Percentiles rank a stretch among this genome's conserved stretches.
phyloP scores from a whole-genome alignment of 2,797 vertebrate genomes.

The Cirrhinus mrigala region DNA sequence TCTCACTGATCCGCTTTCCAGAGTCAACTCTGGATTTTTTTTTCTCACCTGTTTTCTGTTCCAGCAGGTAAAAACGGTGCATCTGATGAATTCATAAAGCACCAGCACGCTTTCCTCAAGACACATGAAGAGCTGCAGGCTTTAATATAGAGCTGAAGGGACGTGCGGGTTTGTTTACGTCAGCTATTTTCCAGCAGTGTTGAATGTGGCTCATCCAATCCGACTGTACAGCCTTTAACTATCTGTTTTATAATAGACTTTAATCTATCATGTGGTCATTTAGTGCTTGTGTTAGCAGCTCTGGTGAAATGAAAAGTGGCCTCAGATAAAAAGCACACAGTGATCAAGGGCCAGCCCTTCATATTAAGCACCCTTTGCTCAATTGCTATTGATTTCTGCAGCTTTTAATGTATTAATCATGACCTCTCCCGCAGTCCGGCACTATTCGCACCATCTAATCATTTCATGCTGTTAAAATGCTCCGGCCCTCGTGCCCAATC shows the following conservation, averaged over 20 bases:
- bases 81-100: neutral
- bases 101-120: neutral
- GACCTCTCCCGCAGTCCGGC: neutral
- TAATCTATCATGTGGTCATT: slow-evolving; percentile 19
- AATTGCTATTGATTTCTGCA: neutral
- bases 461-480: slow-evolving; percentile 6
- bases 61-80: neutral
- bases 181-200: neutral
- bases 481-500: slow-evolving; percentile 63
- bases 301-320: neutral
- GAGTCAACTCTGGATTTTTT: too few relatives aligned
- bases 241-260: slow-evolving; percentile 11
- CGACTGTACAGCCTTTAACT: neutral
- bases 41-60: neutral
- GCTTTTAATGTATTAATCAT: slow-evolving; percentile 17
- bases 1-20: neutral
- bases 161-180: neutral
- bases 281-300: slow-evolving; percentile 35
- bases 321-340: slow-evolving; percentile 6
- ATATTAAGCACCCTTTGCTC: slow-evolving; percentile 11
- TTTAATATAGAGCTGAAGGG: neutral
- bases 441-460: slow-evolving; percentile 4
- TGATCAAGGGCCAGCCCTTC: slow-evolving; percentile 13
- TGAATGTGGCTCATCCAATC: slow-evolving; percentile 18
- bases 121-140: neutral